Conservation (phyloP, 2,113 vertebrate species). For the Megatriorchis doriae region DNA sequence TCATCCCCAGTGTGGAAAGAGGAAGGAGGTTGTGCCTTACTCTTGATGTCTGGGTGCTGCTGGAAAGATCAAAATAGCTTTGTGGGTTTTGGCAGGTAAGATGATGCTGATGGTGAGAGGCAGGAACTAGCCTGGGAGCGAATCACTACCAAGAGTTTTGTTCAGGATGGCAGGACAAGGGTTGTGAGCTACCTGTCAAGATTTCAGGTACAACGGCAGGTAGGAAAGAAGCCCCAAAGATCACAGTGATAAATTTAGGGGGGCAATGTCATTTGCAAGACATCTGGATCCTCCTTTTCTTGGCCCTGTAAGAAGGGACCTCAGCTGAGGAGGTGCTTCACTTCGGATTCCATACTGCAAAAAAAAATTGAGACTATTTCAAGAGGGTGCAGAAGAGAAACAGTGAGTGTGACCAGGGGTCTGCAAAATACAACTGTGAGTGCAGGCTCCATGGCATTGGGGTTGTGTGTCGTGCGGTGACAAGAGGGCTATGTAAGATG, state of each 20-base stretch:
- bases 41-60: not conserved
- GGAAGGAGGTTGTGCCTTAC: not conserved
- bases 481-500: not conserved
- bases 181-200: not conserved
- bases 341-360: not conserved
- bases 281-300: not conserved
- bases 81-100: not conserved
- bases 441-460: not conserved
- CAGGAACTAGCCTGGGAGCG: not conserved
- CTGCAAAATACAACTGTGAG: not conserved
- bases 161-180: not conserved
- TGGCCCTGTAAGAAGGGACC: not conserved
- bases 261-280: not conserved
- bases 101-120: not conserved
- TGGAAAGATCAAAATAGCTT: not conserved
- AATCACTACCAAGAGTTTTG: not conserved
- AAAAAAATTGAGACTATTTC: not conserved
- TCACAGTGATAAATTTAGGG: not conserved
- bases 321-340: not conserved
- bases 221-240: not conserved
- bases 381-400: not conserved
- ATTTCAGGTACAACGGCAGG: not conserved
- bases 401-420: not conserved
- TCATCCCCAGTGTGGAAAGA: not conserved
- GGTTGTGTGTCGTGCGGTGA: not conserved